Percentiles rank a stretch among this genome's conserved stretches.
These are phyloP conservation scores for Drosophila greeni DNA, from an alignment of 2,888 invertebrate genomes.

Conservation along the genomic window DNA sequence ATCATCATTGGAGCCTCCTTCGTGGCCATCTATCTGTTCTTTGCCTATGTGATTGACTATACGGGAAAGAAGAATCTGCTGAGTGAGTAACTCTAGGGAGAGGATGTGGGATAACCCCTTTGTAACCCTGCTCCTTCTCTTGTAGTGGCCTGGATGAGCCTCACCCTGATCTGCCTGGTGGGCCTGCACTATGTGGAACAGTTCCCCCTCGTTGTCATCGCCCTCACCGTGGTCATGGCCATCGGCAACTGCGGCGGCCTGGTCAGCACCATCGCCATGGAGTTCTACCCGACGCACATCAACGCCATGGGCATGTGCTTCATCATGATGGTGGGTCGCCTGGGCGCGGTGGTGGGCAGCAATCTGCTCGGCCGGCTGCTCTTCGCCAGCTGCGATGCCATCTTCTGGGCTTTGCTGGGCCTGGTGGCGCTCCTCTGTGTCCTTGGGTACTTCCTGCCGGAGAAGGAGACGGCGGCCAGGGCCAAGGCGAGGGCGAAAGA, in stretches of 20 bases:
- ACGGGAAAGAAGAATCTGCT: slow-evolving; percentile 82
- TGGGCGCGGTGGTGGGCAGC: slow-evolving; percentile 76
- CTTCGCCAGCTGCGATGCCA: slow-evolving; percentile 60
- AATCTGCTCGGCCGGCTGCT: slow-evolving; percentile 71
- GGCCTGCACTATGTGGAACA: slow-evolving; percentile 82
- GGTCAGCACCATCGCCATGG: slow-evolving; percentile 82
- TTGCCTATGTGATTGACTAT: slow-evolving; percentile 82
- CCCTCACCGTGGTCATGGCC: slow-evolving; percentile 81
- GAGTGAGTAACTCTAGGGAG: slow-evolving; percentile 68
- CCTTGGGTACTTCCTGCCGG: slow-evolving; percentile 64
- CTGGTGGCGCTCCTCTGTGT: slow-evolving; percentile 44
- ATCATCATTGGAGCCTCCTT: slow-evolving; percentile 84
- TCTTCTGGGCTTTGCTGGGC: slow-evolving; percentile 63
- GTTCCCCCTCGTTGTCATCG: slow-evolving; percentile 81
- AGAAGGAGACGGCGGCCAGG: slow-evolving; percentile 32
- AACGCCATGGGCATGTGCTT: slow-evolving; percentile 79
- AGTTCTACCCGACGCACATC: slow-evolving; percentile 81
- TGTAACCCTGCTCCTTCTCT: background rate
- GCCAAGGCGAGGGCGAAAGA: slow-evolving; percentile 23
- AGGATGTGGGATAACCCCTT: background rate
- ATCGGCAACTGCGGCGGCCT: slow-evolving; percentile 82
- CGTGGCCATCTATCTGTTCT: slow-evolving; percentile 83
- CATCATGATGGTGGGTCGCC: slow-evolving; percentile 76
- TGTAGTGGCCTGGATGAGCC: slow-evolving; percentile 76
- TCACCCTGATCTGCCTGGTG: slow-evolving; percentile 81